phyloP scores from a whole-genome alignment of 2,113 vertebrate genomes.

The Macquaria australasica region DNA sequence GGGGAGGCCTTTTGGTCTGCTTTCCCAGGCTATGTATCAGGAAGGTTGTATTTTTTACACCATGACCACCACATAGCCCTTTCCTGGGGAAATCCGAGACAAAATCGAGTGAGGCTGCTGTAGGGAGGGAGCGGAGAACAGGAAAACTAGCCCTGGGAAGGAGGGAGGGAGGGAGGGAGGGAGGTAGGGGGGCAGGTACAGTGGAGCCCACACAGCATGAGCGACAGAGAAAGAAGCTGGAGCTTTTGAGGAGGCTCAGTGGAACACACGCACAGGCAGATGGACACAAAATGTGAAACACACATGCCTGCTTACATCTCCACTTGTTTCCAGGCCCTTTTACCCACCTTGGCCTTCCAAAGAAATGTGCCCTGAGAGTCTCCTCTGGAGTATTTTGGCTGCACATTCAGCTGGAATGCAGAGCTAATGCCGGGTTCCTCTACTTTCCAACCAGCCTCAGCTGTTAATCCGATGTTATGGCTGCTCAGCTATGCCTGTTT shows the following conservation, averaged over 20 bases:
- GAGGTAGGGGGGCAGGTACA: conserved; percentile 44
- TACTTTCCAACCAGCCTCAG: conserved; percentile 65
- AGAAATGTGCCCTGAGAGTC: conserved; percentile 51
- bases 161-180: conserved; percentile 58
- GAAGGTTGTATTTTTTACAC: conserved; percentile 86
- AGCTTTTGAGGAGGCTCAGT: conserved; percentile 60
- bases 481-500: conserved; percentile 64
- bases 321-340: conserved; percentile 53
- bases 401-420: conserved; percentile 75
- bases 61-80: conserved; percentile 82
- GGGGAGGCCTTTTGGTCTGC: conserved; percentile 71
- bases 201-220: conserved; percentile 71
- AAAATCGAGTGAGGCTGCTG: conserved; percentile 80
- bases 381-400: conserved; percentile 70
- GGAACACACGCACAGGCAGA: conserved; percentile 48
- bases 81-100: conserved; percentile 88
- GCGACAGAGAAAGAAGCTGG: conserved; percentile 51
- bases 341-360: conserved; percentile 29
- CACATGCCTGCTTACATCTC: conserved; percentile 58
- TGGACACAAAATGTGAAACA: conserved; percentile 33
- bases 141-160: conserved; percentile 79
- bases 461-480: conserved; percentile 76
- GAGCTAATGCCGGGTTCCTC: conserved; percentile 71
- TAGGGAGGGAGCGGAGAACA: conserved; percentile 77
- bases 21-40: conserved; percentile 84